Conservation (phyloP, 2,888 invertebrate species). For the Abrostola triplasia region DNA sequence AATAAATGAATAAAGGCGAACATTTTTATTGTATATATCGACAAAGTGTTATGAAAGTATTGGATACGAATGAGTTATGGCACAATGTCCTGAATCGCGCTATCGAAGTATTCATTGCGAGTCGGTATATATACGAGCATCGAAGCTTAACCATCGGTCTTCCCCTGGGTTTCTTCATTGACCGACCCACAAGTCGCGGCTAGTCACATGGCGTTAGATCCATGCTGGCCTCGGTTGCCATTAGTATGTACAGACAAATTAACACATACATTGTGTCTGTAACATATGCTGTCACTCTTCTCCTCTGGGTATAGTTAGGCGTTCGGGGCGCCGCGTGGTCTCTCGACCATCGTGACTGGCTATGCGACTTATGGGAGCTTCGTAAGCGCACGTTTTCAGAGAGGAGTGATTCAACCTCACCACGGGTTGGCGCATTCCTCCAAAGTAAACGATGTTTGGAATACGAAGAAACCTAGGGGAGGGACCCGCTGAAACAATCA, state of each 20-base stretch:
- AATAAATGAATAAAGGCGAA: not conserved
- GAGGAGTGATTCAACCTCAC: slow-evolving; percentile 12
- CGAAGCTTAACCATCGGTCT: slow-evolving; percentile 3
- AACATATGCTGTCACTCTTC: slow-evolving; percentile 3
- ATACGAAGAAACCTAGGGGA: slow-evolving; percentile 26
- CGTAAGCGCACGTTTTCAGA: slow-evolving; percentile 6
- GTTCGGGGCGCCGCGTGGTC: slow-evolving; percentile 17
- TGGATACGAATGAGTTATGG: not conserved
- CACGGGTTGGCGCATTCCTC: not conserved
- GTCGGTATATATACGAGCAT: slow-evolving; percentile 1
- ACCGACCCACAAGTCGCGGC: slow-evolving; percentile 26
- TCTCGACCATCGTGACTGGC: not conserved
- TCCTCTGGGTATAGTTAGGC: slow-evolving; percentile 21
- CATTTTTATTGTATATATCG: not conserved
- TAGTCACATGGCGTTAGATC: slow-evolving; percentile 5
- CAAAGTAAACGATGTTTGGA: slow-evolving; percentile 19
- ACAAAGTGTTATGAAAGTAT: not conserved
- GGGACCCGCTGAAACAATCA: slow-evolving; percentile 21
- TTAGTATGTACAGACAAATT: slow-evolving; percentile 2
- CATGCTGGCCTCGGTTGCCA: slow-evolving; percentile 12
- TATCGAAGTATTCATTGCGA: slow-evolving; percentile 11
- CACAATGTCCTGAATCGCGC: slow-evolving; percentile 17
- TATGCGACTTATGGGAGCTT: slow-evolving; percentile 20
- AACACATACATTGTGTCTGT: not conserved
- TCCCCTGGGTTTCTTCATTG: slow-evolving; percentile 25